phyloP scores from a whole-genome alignment of 2,888 invertebrate species.

The Argyresthia albistria region DNA sequence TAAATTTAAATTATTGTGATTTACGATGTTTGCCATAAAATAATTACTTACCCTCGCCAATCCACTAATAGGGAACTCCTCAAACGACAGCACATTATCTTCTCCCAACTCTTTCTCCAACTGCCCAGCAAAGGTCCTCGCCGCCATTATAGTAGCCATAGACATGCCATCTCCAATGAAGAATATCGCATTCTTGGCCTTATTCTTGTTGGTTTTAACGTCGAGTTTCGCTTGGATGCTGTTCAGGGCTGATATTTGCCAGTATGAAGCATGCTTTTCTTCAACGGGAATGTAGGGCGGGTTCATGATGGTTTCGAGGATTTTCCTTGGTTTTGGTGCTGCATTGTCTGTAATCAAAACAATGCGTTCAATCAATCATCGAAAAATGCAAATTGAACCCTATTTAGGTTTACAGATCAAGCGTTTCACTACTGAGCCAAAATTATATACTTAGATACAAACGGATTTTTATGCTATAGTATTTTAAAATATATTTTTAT shows the following conservation, averaged over 20 bases:
- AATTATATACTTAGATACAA: too few relatives aligned
- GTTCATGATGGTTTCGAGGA: slow-evolving; percentile 48
- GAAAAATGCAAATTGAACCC: too few relatives aligned
- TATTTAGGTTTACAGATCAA: too few relatives aligned
- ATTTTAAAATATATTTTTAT: too few relatives aligned
- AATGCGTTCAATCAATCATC: too few relatives aligned
- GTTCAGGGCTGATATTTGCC: slow-evolving; percentile 39
- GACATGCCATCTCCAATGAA: slow-evolving; percentile 89
- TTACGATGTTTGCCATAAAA: too few relatives aligned
- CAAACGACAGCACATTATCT: slow-evolving; percentile 76
- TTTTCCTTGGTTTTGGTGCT: slow-evolving; percentile 41
- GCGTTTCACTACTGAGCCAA: too few relatives aligned
- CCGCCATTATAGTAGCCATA: slow-evolving; percentile 79
- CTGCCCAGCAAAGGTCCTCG: slow-evolving; percentile 79
- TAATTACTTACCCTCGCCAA: slow-evolving; percentile 75
- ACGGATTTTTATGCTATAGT: too few relatives aligned
- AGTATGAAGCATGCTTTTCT: slow-evolving; percentile 51
- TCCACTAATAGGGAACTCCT: slow-evolving; percentile 77
- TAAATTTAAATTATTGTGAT: not conserved
- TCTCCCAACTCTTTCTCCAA: slow-evolving; percentile 71
- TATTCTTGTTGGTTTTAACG: slow-evolving; percentile 31
- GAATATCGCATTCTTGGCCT: slow-evolving; percentile 80
- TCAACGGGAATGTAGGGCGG: slow-evolving; percentile 45
- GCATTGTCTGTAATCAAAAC: not conserved
- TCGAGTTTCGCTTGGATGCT: slow-evolving; percentile 27